Evolutionary conservation across 2,113 vertebrate species (phyloP).

Genomic region (Macrotus californicus): DNA sequence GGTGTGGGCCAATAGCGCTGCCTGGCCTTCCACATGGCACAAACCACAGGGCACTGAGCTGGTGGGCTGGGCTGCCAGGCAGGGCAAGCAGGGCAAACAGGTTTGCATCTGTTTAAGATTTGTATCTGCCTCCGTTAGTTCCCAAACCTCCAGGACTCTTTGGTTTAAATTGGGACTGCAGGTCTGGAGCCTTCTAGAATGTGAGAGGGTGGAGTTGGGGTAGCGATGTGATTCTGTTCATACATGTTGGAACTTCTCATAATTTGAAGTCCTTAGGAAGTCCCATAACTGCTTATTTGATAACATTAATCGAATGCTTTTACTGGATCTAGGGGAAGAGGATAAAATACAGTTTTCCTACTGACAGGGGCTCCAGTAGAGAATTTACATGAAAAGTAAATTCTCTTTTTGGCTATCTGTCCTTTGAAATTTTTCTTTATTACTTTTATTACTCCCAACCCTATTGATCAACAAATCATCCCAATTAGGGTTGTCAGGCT

Average conservation of each 20-base stretch:
- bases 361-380: not conserved
- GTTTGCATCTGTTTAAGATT: not conserved
- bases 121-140: not conserved
- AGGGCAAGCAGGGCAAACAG: too few species aligned
- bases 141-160: not conserved
- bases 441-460: not conserved
- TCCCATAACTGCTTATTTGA: not conserved
- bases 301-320: not conserved
- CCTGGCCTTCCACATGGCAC: fast-evolving
- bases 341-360: not conserved
- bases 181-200: not conserved
- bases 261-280: not conserved
- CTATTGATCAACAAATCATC: not conserved
- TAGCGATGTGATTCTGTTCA: not conserved
- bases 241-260: not conserved
- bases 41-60: fast-evolving
- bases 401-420: not conserved
- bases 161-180: not conserved
- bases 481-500: not conserved
- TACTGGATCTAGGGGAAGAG: not conserved
- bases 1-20: fast-evolving
- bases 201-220: not conserved
- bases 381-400: not conserved
- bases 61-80: fast-evolving
- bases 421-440: not conserved